Evolutionary conservation across 2,888 invertebrate genomes (phyloP), one percentile per base, ranked within the genome.

Genomic region (Lasiommata megera): DNA sequence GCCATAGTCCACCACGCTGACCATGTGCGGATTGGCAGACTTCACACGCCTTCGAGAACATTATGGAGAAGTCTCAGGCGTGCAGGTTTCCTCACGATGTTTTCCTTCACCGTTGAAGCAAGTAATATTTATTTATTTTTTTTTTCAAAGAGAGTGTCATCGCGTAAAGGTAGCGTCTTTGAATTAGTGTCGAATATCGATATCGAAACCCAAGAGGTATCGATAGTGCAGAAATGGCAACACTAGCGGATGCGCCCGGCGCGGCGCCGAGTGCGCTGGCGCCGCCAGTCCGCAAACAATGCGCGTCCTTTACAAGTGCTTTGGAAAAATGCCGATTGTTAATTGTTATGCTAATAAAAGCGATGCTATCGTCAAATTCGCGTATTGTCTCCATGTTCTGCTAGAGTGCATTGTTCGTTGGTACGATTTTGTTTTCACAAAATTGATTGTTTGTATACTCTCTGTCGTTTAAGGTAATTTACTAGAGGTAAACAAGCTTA

Each of bases 201-300:
- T 18, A n/a, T 41, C 40, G 40, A 40, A 2, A 14, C 3, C 9
- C 18, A n/a, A n/a, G 23, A 6, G 12, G 6, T 41, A 37, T 58
- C 61, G 58, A 62, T 54, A 43, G n/a, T 18, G 71, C 56, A 43
- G 64, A 59, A 63, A 36, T 9, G 7, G 18, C 88, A 74, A 71
- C 84, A 86, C 87, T 88, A 88, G 83, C 89, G 89, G 87, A 88
- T 83, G 81, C 80, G 73, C 57, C 68, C 72, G 85, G 84, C 85
- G 51, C 58, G 58, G 61, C 61, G 83, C 79, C 80, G 80, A 63
- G 65, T 65, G 62, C 66, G 64, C 68, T 69, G 74, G 80, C 80
- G 71, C 82, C 82, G 71, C 61, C 70, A 76, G 9, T 76, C 78
- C 76, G 77, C 83, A 80, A 84, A 89, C 88, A 89, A 88, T 86